Evolutionary conservation across 2,113 vertebrate species (phyloP), one percentile per base, ranked within the genome.

Genomic region (Pica pica): DNA sequence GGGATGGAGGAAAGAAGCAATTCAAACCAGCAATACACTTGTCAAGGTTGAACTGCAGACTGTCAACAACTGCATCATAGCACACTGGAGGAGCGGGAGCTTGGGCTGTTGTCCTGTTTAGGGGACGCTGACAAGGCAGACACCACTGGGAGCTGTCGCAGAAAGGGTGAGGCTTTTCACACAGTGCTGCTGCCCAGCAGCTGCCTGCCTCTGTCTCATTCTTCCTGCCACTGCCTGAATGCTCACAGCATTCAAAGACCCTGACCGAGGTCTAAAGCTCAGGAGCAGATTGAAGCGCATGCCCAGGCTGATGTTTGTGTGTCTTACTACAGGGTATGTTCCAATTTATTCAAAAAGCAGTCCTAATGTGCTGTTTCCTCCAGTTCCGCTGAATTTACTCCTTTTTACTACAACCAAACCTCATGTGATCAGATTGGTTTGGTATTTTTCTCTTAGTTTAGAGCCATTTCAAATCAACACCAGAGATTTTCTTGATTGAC

Each of bases 141-240:
- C 2, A 1, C 35, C n/a, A 8, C 5, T 28, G 20, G 42, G 56
- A 57, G 27, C 60, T 33, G 33, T 12, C 7, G 31, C 50, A 17
- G 52, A 0, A 5, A 49, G 21, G 0, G 3, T 0, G 3, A 64
- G 35, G 9, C 16, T 30, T 55, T 76, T 37, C 31, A 30, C 27
- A 6, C 7, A 31, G 21, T 14, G 16, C 17, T 57, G 5, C 41
- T 57, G 22, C 31, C n/a, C 61, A 69, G 44, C 17, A 26, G 28
- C 30, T 60, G 13, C 30, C 27, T 33, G 28, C 13, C 9, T 52
- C 19, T 27, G 11, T 11, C 37, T 60, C 0, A 0, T 18, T 30
- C 53, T 31, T 76, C 31, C 35, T 59, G 21, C 27, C 35, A 4
- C 71, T 50, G 12, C 18, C 12, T 35, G 28, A 49, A 55, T 37